Evolutionary conservation across 1,140 invertebrate genomes (phyloP), one percentile per base, ranked within the genome.

Genomic region (Coboldia fuscipes): DNA sequence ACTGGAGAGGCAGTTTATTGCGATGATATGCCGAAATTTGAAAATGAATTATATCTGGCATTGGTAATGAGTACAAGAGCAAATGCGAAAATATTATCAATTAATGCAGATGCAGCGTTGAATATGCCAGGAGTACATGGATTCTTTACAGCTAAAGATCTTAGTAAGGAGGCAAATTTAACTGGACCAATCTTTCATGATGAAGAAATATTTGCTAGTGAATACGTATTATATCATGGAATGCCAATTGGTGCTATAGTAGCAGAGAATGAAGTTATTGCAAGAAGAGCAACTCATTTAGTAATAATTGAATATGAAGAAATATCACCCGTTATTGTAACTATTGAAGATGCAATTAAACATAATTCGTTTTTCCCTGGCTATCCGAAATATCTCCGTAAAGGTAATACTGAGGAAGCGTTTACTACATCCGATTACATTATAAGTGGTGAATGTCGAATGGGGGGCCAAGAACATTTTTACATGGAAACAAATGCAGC

Each of bases 381-480:
- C 0, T 62, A 46, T 39, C 66, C 67, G 2, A 58, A 55, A 33
- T 49, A 45, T 7, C 50, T 76, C 5, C 49, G 39, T 27, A 71
- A 68, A 43, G 86, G 88, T 1, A 66, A 89, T 54, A 46, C 71
- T 2, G 59, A 67, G 1, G 48, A 64, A 42, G 75, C 62, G 0
- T 74, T 92, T 37, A 41, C 54, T 19, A 52, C 66, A 34, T 65
- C 75, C 7, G 66, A 73, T 19, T 58, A 73, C 47, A 50, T 72
- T 12, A 40, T 76, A 17, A 70, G 77, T 55, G 80, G 84, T 9
- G 70, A 75, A 48, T 62, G 83, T 27, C 66, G 73, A 40, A 75
- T 79, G 43, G 85, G 85, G 27, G 88, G 85, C 0, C 92, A 97
- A 55, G 89, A 96, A 55, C 92, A 97, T 56, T 97, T 97, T 60